Base-by-base conservation (phyloP, 2,113 vertebrate genomes). In the Cromileptes altivelis region DNA sequence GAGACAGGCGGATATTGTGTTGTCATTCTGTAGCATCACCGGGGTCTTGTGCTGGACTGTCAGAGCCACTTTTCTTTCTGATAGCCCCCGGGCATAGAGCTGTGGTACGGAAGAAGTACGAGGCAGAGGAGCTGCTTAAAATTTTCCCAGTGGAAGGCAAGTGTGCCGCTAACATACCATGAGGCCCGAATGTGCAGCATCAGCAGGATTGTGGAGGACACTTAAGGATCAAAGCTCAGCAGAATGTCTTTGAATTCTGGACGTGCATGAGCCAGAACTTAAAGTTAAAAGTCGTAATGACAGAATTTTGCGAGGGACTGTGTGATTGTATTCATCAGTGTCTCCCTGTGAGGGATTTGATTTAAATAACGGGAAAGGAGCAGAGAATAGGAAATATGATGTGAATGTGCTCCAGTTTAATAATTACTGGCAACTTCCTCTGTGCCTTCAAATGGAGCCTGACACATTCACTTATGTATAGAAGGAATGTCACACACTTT, bases 191-290 rank as follows among this genome's bases (percentile, higher is more conserved):
- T 75, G 47, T 83, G 88, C 85, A 53, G 84, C 58, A 57, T 89
- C 85, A 90, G 90, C 90, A 67, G 74, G 37, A 86, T 50, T 50
- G 47, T 37, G 42, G 64, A 65, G 74, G 90, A 81, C 80, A 85
- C 70, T 73, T 75, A 68, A 63, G 70, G 78, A 88, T 87, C 85
- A 91, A 80, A 90, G 85, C 85, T 67, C 53, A 6, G 74, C 42
- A 55, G 60, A 88, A 77, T 33, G 49, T 21, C 76, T 86, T 75
- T 80, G 76, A 85, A 78, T 74, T 72, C 62, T n/a, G 52, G 42
- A 75, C 57, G 56, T 74, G 68, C 56, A 14, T 23, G 68, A 81
- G 64, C 56, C 55, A 11, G 25, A 80, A 86, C 18, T 80, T 50
- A 69, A 84, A 68, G 76, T 50, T 61, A 55, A 77, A 85, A 83